Evolutionary conservation across 2,113 vertebrate species (phyloP), one percentile per base, ranked within the genome.

Genomic region (Tiliqua scincoides): DNA sequence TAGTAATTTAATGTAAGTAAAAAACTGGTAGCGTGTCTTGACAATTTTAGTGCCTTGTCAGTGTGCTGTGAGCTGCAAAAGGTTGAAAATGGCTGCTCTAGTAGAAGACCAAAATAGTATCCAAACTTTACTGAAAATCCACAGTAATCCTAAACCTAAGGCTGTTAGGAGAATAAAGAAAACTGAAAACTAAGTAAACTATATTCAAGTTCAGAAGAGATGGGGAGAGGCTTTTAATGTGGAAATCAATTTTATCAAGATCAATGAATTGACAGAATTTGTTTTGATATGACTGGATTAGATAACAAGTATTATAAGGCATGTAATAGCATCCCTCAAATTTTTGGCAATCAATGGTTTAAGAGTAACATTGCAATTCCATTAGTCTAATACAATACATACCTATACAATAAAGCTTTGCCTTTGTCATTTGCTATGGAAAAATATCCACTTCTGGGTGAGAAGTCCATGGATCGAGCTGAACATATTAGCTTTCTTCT

Each of bases 361-460:
- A 43, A 83, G 37, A 79, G 6, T 73, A 61, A 6, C 35, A 73
- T 32, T 1, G 1, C 21, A 70, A 54, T 54, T 90, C 63, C 72
- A 85, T 2, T 9, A 75, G 54, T 0, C 6, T 83, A 65, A 86
- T 11, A 62, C 48, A 80, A 75, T 14, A 96, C 95, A 6, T 75
- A 99, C 99, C 99, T 98, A 93, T 97, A 99, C 37, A 99, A 93
- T 35, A 98, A 95, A 80, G 98, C 98, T 84, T 95, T 96, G 89
- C 98, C 98, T 93, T 97, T 98, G 93, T 98, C 98, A 91, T 98
- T 99, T 57, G 97, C 98, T 94, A 99, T 87, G 59, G 97, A 98
- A 96, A 98, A 98, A 95, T 98, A 99, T 17, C 98, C 99, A 82
- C 98, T 97, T 95, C 97, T 95, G 1, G 98, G 98, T n/a, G 98